These are phyloP conservation scores for Acanthurus lineatus DNA, from an alignment of 2,797 vertebrate species.

Conservation along the genomic window DNA sequence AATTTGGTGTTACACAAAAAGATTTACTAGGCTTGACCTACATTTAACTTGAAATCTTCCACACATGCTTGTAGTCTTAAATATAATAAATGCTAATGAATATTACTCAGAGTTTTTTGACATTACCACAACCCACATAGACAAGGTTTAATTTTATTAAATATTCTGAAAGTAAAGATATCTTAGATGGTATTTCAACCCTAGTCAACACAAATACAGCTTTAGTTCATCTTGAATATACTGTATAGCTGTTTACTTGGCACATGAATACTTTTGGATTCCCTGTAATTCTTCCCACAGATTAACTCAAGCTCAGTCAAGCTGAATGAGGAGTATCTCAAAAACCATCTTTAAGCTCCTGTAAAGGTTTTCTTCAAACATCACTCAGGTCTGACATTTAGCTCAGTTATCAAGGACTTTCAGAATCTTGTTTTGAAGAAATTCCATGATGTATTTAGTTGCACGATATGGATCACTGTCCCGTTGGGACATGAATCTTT, in stretches of 20 bases:
- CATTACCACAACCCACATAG: no score
- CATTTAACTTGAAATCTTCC: no score
- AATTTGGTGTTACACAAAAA: no score
- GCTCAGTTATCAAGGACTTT: slow-evolving; percentile 40
- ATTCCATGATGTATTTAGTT: slow-evolving; percentile 20
- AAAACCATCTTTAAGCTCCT: slow-evolving; percentile 13
- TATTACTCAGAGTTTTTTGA: background rate
- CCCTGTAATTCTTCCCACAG: background rate
- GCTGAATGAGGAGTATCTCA: slow-evolving; percentile 18
- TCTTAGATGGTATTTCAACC: background rate
- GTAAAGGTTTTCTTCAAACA: slow-evolving; percentile 36
- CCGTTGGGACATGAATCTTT: slow-evolving; percentile 47
- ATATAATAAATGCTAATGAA: background rate
- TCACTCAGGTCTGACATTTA: slow-evolving; percentile 33
- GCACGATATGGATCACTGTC: slow-evolving; percentile 42
- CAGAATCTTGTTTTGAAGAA: slow-evolving; percentile 32
- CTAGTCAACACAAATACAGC: background rate
- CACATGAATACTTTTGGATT: slow-evolving; percentile 1
- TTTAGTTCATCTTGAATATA: background rate
- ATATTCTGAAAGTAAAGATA: background rate
- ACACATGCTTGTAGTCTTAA: no score
- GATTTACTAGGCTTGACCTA: no score
- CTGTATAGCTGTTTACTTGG: background rate
- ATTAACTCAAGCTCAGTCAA: slow-evolving; percentile 29
- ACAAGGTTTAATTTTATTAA: no score